A percentile compares a stretch with the other conserved stretches of the same genome.
These are phyloP conservation scores for Stegodyphus mimosarum DNA, from an alignment of 1,140 invertebrate genomes.

Conservation along the genomic window DNA sequence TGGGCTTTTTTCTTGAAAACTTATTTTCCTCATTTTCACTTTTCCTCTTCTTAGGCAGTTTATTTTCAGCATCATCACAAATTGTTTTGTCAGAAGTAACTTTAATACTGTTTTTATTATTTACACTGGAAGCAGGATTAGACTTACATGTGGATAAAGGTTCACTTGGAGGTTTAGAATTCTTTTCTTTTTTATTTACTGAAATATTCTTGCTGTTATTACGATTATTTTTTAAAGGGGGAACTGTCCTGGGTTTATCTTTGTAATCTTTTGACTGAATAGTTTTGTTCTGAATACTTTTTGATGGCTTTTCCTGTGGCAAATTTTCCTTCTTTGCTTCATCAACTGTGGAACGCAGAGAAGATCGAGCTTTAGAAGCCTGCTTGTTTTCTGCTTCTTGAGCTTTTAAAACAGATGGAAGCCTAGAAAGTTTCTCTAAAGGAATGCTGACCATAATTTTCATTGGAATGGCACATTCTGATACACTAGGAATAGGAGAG, in stretches of 20 bases:
- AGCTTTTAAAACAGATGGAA: conserved; percentile 4
- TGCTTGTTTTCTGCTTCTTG: background rate
- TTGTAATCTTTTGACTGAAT: conserved; percentile 38
- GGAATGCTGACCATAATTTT: conserved; percentile 55
- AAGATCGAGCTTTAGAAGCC: background rate
- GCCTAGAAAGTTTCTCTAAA: conserved; percentile 28
- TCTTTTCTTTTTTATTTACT: conserved; percentile 8
- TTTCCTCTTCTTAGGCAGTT: conserved; percentile 50
- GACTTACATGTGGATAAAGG: background rate
- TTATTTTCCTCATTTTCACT: background rate
- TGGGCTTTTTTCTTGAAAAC: conserved; percentile 1
- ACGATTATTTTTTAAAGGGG: conserved; percentile 4
- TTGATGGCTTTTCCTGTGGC: background rate
- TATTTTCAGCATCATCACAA: conserved; percentile 22
- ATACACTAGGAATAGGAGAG: background rate
- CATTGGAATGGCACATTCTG: conserved; percentile 36
- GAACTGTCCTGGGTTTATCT: conserved; percentile 21
- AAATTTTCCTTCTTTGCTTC: conserved; percentile 6
- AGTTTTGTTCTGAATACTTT: conserved; percentile 1
- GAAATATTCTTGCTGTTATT: conserved; percentile 21
- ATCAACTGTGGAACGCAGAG: background rate
- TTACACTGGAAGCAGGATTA: conserved; percentile 25
- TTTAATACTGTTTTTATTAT: conserved; percentile 44
- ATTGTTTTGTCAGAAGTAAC: conserved; percentile 9
- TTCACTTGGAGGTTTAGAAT: conserved; percentile 12